These are phyloP conservation scores for Streptopelia turtur DNA, from an alignment of 2,797 vertebrate genomes.

Conservation along the genomic window DNA sequence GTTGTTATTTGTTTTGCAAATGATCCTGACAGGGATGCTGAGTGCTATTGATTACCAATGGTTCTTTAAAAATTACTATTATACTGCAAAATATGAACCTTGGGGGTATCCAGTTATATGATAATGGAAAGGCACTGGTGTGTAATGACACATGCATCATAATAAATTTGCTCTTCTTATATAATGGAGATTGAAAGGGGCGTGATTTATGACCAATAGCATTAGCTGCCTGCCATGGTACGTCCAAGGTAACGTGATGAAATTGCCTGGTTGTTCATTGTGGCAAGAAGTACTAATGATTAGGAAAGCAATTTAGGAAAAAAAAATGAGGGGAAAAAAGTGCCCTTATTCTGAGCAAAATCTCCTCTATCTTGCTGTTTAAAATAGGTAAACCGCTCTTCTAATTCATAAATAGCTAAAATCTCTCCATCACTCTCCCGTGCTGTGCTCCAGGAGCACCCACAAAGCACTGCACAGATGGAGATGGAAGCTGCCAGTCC, in stretches of 20 bases:
- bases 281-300: constrained; percentile 15
- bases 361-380: background rate
- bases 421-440: background rate
- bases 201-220: constrained; percentile 37
- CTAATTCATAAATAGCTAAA: constrained; percentile 8
- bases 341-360: background rate
- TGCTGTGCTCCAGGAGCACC: background rate
- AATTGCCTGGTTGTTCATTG: background rate
- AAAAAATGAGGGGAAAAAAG: background rate
- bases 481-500: background rate
- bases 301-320: background rate
- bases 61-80: constrained; percentile 61
- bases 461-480: background rate
- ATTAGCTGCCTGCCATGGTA: constrained; percentile 29
- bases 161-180: constrained; percentile 49
- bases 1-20: constrained; percentile 65
- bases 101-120: constrained; percentile 21
- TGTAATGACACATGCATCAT: constrained; percentile 52
- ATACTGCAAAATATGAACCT: constrained; percentile 46
- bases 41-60: constrained; percentile 65
- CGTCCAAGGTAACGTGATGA: constrained; percentile 4
- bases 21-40: constrained; percentile 46
- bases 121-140: constrained; percentile 44
- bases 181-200: constrained; percentile 61
- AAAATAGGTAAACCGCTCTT: background rate